Evolutionary conservation across 1,140 invertebrate genomes (phyloP).

Genomic region (Atopsyche davidsoni): DNA sequence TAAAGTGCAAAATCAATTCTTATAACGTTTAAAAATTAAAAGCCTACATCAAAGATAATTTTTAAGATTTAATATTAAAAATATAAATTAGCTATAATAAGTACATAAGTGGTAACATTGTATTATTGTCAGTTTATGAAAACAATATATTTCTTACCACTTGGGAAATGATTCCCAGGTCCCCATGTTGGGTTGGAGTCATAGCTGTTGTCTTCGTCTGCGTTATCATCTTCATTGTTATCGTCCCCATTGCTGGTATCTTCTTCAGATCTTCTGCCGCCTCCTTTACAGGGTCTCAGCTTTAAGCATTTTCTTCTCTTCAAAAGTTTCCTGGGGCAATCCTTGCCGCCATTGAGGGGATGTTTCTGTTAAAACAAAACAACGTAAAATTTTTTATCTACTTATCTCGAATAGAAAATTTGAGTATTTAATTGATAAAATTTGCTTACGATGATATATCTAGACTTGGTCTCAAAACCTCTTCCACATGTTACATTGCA

Average conservation of each 20-base stretch:
- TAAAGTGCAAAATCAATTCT: no score
- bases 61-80: no score
- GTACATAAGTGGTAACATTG: no score
- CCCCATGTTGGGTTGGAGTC: slow-evolving; percentile 33
- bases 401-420: background rate
- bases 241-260: slow-evolving; percentile 22
- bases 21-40: no score
- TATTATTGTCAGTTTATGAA: background rate
- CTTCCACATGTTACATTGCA: slow-evolving; percentile 63
- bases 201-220: slow-evolving; percentile 31
- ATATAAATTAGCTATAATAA: no score
- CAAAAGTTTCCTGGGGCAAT: slow-evolving; percentile 58
- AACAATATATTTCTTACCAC: slow-evolving; percentile 7
- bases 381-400: slow-evolving; percentile 1
- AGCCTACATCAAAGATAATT: no score
- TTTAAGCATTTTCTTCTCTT: slow-evolving; percentile 48
- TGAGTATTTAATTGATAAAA: background rate
- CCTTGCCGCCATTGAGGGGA: slow-evolving; percentile 57
- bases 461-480: slow-evolving; percentile 52
- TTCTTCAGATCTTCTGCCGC: slow-evolving; percentile 6
- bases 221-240: slow-evolving; percentile 47
- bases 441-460: slow-evolving; percentile 36
- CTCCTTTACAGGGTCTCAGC: slow-evolving; percentile 38
- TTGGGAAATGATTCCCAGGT: slow-evolving; percentile 18
- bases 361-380: slow-evolving; percentile 16